Evolutionary conservation across 2,113 vertebrate genomes (phyloP), one percentile per base, ranked within the genome.

Genomic region (Psittacus erithacus): DNA sequence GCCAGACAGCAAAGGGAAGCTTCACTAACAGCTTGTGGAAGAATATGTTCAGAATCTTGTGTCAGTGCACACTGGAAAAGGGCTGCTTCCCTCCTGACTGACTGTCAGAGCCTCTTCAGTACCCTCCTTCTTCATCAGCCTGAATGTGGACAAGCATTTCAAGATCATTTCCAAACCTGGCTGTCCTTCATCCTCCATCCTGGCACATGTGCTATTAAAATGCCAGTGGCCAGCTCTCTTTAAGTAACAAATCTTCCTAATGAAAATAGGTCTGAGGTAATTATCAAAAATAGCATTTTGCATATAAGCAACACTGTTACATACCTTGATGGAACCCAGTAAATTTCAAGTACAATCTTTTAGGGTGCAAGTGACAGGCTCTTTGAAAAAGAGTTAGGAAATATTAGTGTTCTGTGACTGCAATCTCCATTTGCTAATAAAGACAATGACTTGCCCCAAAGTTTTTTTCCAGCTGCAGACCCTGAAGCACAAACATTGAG

Each of bases 401-500:
- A 95, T 52, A 47, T 83, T 85, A 95, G 75, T 39, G 24, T 63
- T 82, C 75, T 86, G 81, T 17, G 27, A 83, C 74, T 33, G 39
- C 88, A 94, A 93, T 89, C 89, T 95, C 20, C 17, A 96, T 97
- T 97, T 97, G 93, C 96, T 98, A 97, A 97, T 97, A 97, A 97
- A 98, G 97, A 98, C 97, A 98, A 98, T 97, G 96, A 93, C 85
- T 98, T 95, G 87, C 90, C 94, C 94, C 6, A 35, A 97, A 98
- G 97, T 94, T 68, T 97, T 96, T 97, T 98, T 98, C 97, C 97
- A 97, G 96, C 97, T 98, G 97, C 96, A 97, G 93, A 90, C 91
- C 97, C 97, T 82, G 92, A 96, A 98, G 98, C 97, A 97, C 97
- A 97, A 97, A 97, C 31, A 20, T 96, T 68, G 93, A 96, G 96